Base-by-base conservation (phyloP, 2,113 vertebrate genomes). In the Mohoua ochrocephala region DNA sequence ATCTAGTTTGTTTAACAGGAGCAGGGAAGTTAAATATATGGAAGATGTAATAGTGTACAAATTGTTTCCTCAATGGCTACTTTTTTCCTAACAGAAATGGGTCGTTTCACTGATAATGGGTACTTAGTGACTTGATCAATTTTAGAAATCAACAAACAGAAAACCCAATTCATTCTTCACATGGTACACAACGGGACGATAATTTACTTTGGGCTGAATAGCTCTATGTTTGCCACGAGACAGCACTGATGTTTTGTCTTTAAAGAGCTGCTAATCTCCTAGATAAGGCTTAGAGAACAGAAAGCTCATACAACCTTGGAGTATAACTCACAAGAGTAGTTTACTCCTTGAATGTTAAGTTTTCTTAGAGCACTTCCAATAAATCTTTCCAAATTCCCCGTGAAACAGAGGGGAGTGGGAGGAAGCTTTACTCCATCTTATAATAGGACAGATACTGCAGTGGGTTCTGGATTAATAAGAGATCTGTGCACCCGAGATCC, bases 51-150 rank as follows among this genome's bases (percentile, higher is more conserved):
- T 52, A 74, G 13, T 11, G 54, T 87, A 81, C 53, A 91, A 90
- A 81, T 82, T 61, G 75, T 54, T 95, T 90, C 63, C 35, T 95
- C 87, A 87, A 21, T 63, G 56, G 63, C 45, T 41, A 84, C 45
- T 87, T 89, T 74, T 96, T 47, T 81, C 17, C 59, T 54, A 23
- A 42, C 64, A 85, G 81, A 82, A 93, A 87, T 80, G 61, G 31
- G 45, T 57, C 8, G 0, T 96, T 94, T 91, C 57, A 41, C 61
- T 87, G 61, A 57, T 88, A 96, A 94, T 52, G 39, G 64, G 54
- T 81, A 78, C 59, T 87, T 85, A 80, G 70, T 71, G 53, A 15
- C 65, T 93, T 89, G 90, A 95, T 89, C 85, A 93, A 69, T 95
- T 92, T 90, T 81, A 54, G 47, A 74, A 88, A 60, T 47, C 79